Evolutionary conservation across 2,113 vertebrate species (phyloP), one percentile per base, ranked within the genome.

Genomic region (Neolamprologus hecqui): DNA sequence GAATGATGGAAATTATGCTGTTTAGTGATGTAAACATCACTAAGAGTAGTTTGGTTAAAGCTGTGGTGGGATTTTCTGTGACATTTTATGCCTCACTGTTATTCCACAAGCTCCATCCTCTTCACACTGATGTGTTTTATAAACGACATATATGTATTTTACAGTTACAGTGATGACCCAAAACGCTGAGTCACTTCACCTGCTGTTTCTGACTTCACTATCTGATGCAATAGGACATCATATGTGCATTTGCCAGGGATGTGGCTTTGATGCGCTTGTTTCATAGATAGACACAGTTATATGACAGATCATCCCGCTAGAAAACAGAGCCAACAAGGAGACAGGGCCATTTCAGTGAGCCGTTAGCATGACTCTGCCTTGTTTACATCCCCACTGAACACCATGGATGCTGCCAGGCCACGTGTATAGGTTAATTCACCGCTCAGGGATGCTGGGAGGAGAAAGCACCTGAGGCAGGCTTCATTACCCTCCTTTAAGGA

Each of bases 161-260:
- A 65, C 19, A 65, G 54, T 40, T 47, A 53, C 42, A 85, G 37
- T 55, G 47, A 86, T 68, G 70, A 13, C n/a, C 60, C 45, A 88
- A 82, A 94, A 37, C 70, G 95, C 95, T 94, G 93, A 96, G 93
- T 96, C 96, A 96, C 92, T 12, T 89, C 84, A 92, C 88, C 86
- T 90, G 88, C 91, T 58, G 55, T 53, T 68, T 77, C 73, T 63
- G 68, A 55, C 81, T 89, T 70, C 80, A 68, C 86, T 37, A 47
- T 86, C 49, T 84, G 88, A 85, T 79, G 90, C 84, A 77, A 87
- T 58, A 19, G 12, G 47, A 51, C 28, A 35, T 33, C 57, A 45
- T 3, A n/a, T 19, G 23, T 57, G 63, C 23, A 23, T 14, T 40
- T 37, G 17, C 7, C 5, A 26, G 13, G n/a, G 81, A 65, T 35